Evolutionary conservation across 2,888 invertebrate species (phyloP), one percentile per base, ranked within the genome.

Genomic region (Clistopyga incitator): DNA sequence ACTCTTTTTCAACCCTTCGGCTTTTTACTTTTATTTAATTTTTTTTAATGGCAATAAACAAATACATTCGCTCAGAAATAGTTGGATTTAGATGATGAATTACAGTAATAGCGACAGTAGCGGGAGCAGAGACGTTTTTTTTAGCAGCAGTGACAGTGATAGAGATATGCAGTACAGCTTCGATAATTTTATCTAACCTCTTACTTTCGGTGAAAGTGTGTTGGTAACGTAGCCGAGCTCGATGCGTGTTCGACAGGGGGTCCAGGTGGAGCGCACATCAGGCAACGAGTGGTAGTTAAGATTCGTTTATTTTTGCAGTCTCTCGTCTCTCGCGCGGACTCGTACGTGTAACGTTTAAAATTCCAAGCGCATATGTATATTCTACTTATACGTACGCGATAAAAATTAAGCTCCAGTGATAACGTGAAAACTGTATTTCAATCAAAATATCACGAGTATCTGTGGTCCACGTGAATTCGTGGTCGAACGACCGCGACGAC

Each of bases 101-200:
- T 11, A 15, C 4, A 18, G 23, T 54, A 54, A 54, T 20, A 54
- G 52, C 20, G 10, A 6, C 8, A 65, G 45, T 15, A 47, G 52
- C 50, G 18, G 50, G 25, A 15, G 23, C 54, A 65, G 67, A 42
- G 47, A 47, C 20, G 45, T 18, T 2, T 47, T 20, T 65, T 6
- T 18, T 71, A 20, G 45, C 20, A 61, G 34, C 29, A 50, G n/a
- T 1, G 18, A 70, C 4, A 50, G n/a, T 1, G 23, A 70, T 8
- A 34, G 50, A 23, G 23, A 54, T 29, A 34, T 38, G 15, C 15
- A 68, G 52, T 78, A 61, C 3, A 50, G 72, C 65, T 80, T 82
- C 45, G 65, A 70, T 78, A 80, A 82, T 77, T 64, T 64, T 79
- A 75, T 82, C 86, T 86, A 86, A 86, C 86, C 86, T 86, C 86